Base-by-base conservation (phyloP, 2,797 vertebrate genomes). In the Silurus lanzhouensis region DNA sequence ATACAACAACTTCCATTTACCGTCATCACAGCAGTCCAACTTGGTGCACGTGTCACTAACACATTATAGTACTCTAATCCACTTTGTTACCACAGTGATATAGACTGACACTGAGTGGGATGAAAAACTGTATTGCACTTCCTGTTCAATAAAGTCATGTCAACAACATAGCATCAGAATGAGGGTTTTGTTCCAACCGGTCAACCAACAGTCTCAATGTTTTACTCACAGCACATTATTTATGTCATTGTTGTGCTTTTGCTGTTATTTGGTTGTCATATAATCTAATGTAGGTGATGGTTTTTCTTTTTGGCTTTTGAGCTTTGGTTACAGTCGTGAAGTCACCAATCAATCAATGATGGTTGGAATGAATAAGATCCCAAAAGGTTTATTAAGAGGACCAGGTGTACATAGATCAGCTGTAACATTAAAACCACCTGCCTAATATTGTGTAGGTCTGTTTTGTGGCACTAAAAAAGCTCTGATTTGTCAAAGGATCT, bases 71-170 rank as follows among this genome's bases (percentile, higher is more conserved):
- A 70, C 6, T 68, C 57, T 48, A 84, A 81, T 82, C 55, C 63
- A 55, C 17, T 70, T 81, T 81, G 25, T 44, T 76, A 80, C 70
- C 83, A 76, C 55, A 58, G 70, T 84, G 78, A 81, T 75, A 31
- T 71, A 81, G 48, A 87, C 61, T 70, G 70, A 84, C 83, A 82
- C 25, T 80, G 66, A 60, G 60, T 81, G 77, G 77, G 71, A 82
- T 82, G 57, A 67, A 70, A 17, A 38, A 58, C 52, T 60, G 63
- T 19, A 74, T 61, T 77, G 67, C 76, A 27, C 57, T 64, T 84
- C 52, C 68, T 52, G 77, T 58, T 86, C 74, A 38, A 38, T 27
- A 68, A 77, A 48, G 52, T 68, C 63, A 76, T 12, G 57, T 27
- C 15, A 55, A 67, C 44, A 82, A 31, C 75, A 48, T 66, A 31